These are phyloP conservation scores for Rhynchopsitta pachyrhyncha DNA, from an alignment of 2,113 vertebrate species.

Conservation along the genomic window DNA sequence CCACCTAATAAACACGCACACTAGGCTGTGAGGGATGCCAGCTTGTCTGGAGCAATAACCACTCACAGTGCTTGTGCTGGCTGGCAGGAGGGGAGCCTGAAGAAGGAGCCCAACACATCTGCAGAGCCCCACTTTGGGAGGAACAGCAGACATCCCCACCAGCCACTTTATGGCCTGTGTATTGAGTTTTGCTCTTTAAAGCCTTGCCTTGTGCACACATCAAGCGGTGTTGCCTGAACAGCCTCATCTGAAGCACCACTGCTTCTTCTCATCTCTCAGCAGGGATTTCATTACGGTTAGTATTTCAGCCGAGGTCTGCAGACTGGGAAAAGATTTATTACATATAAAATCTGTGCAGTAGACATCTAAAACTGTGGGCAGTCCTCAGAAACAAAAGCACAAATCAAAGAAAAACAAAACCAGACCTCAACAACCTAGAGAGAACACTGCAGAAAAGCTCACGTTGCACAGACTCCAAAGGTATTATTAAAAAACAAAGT, in stretches of 20 bases:
- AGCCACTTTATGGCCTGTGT: fast-evolving
- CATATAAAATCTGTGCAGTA: background rate
- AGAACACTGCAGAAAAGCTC: background rate
- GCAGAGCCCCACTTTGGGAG: background rate
- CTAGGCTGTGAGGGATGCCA: background rate
- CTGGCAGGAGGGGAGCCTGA: background rate
- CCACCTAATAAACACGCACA: conserved; percentile 41
- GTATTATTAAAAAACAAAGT: background rate
- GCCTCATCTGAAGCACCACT: fast-evolving
- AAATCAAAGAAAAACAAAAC: background rate
- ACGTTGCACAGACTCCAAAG: background rate
- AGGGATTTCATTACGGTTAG: background rate
- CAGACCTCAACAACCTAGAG: background rate
- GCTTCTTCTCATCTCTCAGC: background rate
- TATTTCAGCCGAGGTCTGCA: background rate
- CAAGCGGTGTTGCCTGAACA: fast-evolving
- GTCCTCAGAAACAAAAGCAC: background rate
- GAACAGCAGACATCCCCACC: background rate
- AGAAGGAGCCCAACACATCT: background rate
- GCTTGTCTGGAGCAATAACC: background rate
- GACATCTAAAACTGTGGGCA: background rate
- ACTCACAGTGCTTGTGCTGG: background rate
- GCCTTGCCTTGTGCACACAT: background rate
- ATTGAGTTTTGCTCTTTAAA: background rate
- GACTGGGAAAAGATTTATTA: background rate